Percentiles rank a stretch among this genome's conserved stretches.
Conservation (phyloP, 2,888 invertebrate species). For the Megastigmus dorsalis region DNA sequence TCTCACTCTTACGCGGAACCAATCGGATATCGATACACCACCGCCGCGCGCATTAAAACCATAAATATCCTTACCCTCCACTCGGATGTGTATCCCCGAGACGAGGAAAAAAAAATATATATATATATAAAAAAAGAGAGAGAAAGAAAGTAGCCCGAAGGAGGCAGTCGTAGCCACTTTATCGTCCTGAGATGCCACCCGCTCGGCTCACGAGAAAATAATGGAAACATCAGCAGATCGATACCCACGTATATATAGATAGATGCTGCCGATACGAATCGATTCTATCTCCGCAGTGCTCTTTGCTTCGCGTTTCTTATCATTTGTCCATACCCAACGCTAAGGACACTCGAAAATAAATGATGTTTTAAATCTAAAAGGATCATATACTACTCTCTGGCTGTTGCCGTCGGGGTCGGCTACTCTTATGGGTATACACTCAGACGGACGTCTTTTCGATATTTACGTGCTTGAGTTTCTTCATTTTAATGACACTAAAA, state of each 20-base stretch:
- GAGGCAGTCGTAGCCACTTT: background rate
- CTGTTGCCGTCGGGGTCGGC: background rate
- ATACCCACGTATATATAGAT: too few relatives aligned
- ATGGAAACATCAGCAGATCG: slow-evolving; percentile 48
- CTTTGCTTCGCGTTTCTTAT: too few relatives aligned
- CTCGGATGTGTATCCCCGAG: background rate
- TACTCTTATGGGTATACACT: too few relatives aligned
- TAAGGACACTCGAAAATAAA: background rate
- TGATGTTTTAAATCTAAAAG: slow-evolving; percentile 5
- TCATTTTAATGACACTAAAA: too few relatives aligned
- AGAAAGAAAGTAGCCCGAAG: background rate
- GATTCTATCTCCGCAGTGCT: too few relatives aligned
- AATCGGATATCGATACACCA: slow-evolving; percentile 44
- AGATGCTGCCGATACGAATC: slow-evolving; percentile 1
- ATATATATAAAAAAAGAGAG: too few relatives aligned
- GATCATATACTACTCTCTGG: background rate
- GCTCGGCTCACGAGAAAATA: slow-evolving; percentile 34
- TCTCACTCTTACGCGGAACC: background rate
- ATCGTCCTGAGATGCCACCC: slow-evolving; percentile 3
- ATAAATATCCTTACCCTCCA: slow-evolving; percentile 38
- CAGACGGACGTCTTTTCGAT: background rate
- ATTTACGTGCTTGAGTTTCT: background rate
- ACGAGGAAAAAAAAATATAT: background rate
- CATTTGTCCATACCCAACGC: background rate
- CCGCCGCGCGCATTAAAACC: slow-evolving; percentile 42